These are phyloP conservation scores for Patella caerulea DNA, from an alignment of 2,888 invertebrate genomes.

Conservation along the genomic window DNA sequence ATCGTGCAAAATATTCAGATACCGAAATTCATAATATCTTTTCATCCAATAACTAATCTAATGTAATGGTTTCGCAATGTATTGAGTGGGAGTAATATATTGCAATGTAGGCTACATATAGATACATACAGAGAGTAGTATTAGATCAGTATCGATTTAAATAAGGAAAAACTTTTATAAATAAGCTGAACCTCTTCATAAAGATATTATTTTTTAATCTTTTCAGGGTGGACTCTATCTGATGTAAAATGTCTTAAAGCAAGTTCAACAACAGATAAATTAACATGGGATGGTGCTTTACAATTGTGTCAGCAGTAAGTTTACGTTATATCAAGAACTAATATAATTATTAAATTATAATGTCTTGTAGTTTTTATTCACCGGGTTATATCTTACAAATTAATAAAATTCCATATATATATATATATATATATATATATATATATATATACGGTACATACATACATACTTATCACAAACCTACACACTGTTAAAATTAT, in stretches of 20 bases:
- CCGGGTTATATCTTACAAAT: no score
- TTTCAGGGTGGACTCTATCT: conserved; percentile 25
- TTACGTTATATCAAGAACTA: background rate
- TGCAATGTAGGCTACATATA: background rate
- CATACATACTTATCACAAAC: background rate
- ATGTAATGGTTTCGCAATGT: no score
- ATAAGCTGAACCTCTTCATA: background rate
- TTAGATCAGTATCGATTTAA: background rate
- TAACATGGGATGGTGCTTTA: conserved; percentile 24
- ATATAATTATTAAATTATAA: no score
- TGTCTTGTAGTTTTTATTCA: no score
- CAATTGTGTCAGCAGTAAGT: conserved; percentile 28
- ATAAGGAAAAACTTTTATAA: background rate
- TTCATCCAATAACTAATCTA: no score
- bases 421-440: no score
- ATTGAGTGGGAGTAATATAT: no score
- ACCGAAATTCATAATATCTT: no score
- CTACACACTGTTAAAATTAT: background rate
- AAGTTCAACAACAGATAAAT: background rate
- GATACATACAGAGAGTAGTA: background rate
- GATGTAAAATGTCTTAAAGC: conserved; percentile 18
- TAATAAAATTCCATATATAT: background rate
- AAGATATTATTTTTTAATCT: background rate
- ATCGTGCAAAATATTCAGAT: no score
- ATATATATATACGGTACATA: no score